These are phyloP conservation scores for Trachemys scripta DNA, from an alignment of 2,113 vertebrate genomes.

Conservation along the genomic window DNA sequence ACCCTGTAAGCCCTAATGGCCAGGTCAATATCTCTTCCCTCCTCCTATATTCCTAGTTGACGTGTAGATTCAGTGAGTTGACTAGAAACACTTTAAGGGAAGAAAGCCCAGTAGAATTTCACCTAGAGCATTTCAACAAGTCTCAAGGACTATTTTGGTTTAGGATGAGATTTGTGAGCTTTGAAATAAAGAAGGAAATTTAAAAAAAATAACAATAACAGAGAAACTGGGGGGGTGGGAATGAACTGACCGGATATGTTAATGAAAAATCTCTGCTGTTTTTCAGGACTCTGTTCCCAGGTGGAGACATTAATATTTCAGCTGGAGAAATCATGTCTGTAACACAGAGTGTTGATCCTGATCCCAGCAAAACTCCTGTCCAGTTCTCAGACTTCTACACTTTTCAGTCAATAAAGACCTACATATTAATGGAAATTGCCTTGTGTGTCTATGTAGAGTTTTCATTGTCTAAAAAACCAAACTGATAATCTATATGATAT, in stretches of 20 bases:
- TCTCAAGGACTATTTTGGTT: neutral
- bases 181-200: neutral
- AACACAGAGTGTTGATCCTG: neutral
- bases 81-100: neutral
- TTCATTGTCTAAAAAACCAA: neutral
- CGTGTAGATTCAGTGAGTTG: neutral
- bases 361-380: neutral
- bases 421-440: neutral
- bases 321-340: neutral
- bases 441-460: neutral
- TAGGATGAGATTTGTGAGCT: neutral
- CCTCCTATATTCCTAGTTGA: neutral
- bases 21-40: neutral
- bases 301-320: neutral
- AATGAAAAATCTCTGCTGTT: neutral
- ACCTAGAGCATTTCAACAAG: neutral
- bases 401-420: neutral
- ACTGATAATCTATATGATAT: neutral
- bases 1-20: neutral
- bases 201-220: neutral
- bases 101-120: neutral
- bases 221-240: neutral
- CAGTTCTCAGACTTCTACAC: neutral
- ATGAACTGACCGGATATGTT: neutral
- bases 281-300: neutral